These are phyloP conservation scores for Cerceris rybyensis DNA, from an alignment of 2,888 invertebrate genomes.

Conservation along the genomic window DNA sequence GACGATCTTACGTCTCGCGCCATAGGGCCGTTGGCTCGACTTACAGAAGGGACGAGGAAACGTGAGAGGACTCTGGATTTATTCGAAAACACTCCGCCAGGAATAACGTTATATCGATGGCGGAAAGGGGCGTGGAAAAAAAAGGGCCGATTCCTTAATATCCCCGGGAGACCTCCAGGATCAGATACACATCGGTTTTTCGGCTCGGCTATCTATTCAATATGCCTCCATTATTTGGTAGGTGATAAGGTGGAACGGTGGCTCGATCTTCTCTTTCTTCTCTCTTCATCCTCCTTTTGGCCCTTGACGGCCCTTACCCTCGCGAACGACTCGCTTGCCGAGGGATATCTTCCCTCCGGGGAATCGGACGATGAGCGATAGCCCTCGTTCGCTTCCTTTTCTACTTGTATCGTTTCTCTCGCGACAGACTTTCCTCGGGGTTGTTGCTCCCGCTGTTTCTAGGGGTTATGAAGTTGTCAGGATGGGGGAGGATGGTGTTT, in stretches of 20 bases:
- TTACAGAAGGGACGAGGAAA: constrained; percentile 24
- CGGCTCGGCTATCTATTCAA: constrained; percentile 80
- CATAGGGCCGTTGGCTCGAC: too few relatives aligned
- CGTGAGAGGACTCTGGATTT: constrained; percentile 64
- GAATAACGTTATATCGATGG: constrained; percentile 34
- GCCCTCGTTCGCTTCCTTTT: constrained; percentile 48
- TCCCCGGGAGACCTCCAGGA: constrained; percentile 73
- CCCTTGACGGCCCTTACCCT: constrained; percentile 54
- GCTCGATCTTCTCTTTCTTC: constrained; percentile 26
- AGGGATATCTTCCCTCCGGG: constrained; percentile 73
- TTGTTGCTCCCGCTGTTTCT: constrained; percentile 39
- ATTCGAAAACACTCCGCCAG: constrained; percentile 58
- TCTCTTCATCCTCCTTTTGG: constrained; percentile 13
- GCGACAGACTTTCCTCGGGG: constrained; percentile 13
- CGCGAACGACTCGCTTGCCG: constrained; percentile 43
- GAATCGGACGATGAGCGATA: constrained; percentile 76
- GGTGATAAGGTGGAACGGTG: constrained; percentile 77
- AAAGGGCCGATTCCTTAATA: constrained; percentile 76
- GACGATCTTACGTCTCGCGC: constrained; percentile 17
- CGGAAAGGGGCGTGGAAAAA: constrained; percentile 56
- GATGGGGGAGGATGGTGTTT: not conserved
- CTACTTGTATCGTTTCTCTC: constrained; percentile 36
- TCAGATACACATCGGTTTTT: constrained; percentile 76
- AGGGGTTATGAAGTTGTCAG: constrained; percentile 17
- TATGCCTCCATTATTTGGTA: constrained; percentile 80